A percentile compares a stretch with the other conserved stretches of the same genome.
Conservation (phyloP, 1,140 invertebrate species). For the Paralvinella palmiformis region DNA sequence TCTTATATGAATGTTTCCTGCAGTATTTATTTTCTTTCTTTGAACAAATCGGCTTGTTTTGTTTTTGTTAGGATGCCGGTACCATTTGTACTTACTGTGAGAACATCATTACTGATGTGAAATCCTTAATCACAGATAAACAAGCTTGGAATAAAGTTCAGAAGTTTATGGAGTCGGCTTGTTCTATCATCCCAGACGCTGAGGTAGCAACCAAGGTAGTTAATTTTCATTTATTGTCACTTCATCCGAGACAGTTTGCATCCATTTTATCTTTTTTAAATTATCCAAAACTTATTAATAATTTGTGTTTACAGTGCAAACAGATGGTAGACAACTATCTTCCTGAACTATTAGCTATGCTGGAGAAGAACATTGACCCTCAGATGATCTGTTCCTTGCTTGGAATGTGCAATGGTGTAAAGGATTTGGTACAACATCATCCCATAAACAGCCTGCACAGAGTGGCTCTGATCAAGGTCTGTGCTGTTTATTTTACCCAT, state of each 20-base stretch:
- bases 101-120: slow-evolving; percentile 74
- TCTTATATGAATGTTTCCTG: too few relatives aligned
- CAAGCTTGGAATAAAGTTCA: slow-evolving; percentile 24
- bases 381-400: slow-evolving; percentile 6
- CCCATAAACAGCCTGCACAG: too few relatives aligned
- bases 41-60: too few relatives aligned
- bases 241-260: background rate
- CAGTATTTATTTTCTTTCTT: too few relatives aligned
- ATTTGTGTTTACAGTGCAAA: slow-evolving; percentile 55
- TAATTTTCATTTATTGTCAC: background rate
- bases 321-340: slow-evolving; percentile 55
- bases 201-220: background rate
- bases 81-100: slow-evolving; percentile 6
- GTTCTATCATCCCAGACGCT: background rate
- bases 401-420: background rate
- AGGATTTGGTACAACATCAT: background rate
- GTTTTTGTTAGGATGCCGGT: slow-evolving; percentile 8
- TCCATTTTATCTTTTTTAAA: too few relatives aligned
- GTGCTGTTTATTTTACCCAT: too few relatives aligned
- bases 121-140: too few relatives aligned
- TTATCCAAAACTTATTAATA: background rate
- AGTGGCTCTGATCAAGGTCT: too few relatives aligned
- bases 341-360: background rate
- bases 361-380: background rate
- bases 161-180: slow-evolving; percentile 56